Evolutionary conservation across 2,113 vertebrate species (phyloP).

Genomic region (Phyllostomus discolor): DNA sequence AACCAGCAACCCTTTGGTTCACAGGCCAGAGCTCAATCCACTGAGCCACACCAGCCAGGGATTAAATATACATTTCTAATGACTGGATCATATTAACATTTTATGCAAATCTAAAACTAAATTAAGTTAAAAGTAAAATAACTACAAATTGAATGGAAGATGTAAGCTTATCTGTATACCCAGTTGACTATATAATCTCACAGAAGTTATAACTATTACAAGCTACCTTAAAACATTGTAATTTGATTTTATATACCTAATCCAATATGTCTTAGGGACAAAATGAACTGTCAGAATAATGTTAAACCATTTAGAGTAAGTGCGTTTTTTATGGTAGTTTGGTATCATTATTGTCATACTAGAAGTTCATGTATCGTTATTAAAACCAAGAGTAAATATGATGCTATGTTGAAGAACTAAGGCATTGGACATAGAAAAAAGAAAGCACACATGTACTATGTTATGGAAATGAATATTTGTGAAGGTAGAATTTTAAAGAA

Average conservation of each 20-base stretch:
- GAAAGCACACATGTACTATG: not conserved
- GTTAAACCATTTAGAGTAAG: not conserved
- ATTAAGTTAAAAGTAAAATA: not conserved
- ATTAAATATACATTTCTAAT: not conserved
- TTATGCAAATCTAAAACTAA: not conserved
- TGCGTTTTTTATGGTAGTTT: not conserved
- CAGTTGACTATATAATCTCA: not conserved
- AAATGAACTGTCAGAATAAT: not conserved
- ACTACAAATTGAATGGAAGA: not conserved
- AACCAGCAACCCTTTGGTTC: no score
- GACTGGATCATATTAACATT: not conserved
- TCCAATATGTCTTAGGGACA: not conserved
- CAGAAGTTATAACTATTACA: not conserved
- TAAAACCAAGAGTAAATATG: not conserved
- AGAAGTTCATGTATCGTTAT: not conserved
- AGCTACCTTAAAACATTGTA: not conserved
- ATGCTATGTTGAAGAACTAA: not conserved
- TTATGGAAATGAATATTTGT: not conserved
- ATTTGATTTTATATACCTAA: not conserved
- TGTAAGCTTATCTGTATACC: not conserved
- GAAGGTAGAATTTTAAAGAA: not conserved
- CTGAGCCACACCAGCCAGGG: no score
- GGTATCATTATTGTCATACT: not conserved
- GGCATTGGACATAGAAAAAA: not conserved
- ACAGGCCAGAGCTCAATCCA: no score